phyloP scores from a whole-genome alignment of 2,888 invertebrate species.

The Sturmia bella region DNA sequence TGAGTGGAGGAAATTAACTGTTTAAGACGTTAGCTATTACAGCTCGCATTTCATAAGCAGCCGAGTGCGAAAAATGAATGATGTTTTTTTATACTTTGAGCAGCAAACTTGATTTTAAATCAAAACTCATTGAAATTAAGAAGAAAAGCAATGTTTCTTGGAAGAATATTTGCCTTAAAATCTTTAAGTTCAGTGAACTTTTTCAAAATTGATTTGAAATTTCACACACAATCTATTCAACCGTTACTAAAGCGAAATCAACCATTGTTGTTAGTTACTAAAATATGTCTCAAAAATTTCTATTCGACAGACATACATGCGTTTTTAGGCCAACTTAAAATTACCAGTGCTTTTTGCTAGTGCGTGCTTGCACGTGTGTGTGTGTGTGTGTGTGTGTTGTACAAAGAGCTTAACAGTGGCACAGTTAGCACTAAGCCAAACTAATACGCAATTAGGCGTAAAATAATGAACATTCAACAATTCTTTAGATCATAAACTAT shows the following conservation, averaged over 20 bases:
- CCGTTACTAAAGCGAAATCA: conserved; percentile 41
- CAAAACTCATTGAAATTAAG: background rate
- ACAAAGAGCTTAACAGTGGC: background rate
- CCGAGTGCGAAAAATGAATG: background rate
- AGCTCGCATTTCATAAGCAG: conserved; percentile 6
- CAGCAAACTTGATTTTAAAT: conserved; percentile 13
- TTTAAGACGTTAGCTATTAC: conserved; percentile 31
- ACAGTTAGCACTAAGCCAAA: conserved; percentile 14
- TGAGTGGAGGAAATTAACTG: conserved; percentile 61
- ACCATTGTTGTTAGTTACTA: background rate
- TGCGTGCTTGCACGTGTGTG: background rate
- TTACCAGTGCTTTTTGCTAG: no score
- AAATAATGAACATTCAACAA: background rate
- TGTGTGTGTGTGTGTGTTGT: background rate
- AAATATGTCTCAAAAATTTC: conserved; percentile 49
- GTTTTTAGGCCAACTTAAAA: conserved; percentile 1
- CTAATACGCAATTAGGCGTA: background rate
- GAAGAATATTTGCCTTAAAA: no score
- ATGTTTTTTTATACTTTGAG: background rate
- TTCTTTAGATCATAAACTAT: background rate
- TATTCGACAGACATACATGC: background rate
- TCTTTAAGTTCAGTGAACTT: conserved; percentile 55
- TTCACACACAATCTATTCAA: conserved; percentile 65
- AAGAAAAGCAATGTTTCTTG: background rate
- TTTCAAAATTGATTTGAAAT: conserved; percentile 38